These are phyloP conservation scores for Lepidostoma basale DNA, from an alignment of 1,140 invertebrate species.

Conservation along the genomic window DNA sequence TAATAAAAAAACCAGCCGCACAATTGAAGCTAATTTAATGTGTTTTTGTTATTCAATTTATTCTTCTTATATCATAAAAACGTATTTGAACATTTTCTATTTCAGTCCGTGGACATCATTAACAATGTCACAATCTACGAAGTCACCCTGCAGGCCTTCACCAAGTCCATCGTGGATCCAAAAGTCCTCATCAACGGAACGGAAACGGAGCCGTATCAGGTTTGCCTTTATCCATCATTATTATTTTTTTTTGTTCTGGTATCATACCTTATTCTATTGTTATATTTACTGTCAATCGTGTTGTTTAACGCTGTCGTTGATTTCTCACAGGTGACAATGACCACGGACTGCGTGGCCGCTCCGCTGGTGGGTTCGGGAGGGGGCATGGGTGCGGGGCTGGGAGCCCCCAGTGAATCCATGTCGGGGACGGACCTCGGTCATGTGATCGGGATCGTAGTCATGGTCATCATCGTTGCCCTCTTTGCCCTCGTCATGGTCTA, in stretches of 20 bases:
- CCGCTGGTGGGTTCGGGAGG: neutral
- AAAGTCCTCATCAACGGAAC: slow-evolving; percentile 52
- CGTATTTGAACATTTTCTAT: too few species aligned
- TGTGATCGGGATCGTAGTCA: slow-evolving; percentile 1
- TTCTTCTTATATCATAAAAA: too few species aligned
- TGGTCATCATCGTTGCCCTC: neutral
- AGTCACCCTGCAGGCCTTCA: slow-evolving; percentile 56
- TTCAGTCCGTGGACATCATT: slow-evolving; percentile 52
- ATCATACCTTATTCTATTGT: too few species aligned
- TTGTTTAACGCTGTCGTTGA: neutral
- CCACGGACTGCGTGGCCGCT: slow-evolving; percentile 30
- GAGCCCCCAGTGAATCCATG: neutral
- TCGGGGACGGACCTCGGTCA: slow-evolving; percentile 1
- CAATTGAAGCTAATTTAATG: too few species aligned
- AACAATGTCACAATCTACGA: slow-evolving; percentile 55
- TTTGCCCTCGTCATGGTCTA: slow-evolving; percentile 35
- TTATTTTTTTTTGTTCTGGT: too few species aligned
- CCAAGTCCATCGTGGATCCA: slow-evolving; percentile 50
- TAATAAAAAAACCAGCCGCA: too few species aligned
- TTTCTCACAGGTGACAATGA: slow-evolving; percentile 35
- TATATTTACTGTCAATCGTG: too few species aligned
- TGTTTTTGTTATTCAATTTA: too few species aligned
- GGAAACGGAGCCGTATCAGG: slow-evolving; percentile 52
- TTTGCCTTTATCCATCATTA: slow-evolving; percentile 23
- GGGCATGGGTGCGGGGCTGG: slow-evolving; percentile 4